These are phyloP conservation scores for Rachycentron canadum DNA, from an alignment of 2,797 vertebrate species.

Conservation along the genomic window DNA sequence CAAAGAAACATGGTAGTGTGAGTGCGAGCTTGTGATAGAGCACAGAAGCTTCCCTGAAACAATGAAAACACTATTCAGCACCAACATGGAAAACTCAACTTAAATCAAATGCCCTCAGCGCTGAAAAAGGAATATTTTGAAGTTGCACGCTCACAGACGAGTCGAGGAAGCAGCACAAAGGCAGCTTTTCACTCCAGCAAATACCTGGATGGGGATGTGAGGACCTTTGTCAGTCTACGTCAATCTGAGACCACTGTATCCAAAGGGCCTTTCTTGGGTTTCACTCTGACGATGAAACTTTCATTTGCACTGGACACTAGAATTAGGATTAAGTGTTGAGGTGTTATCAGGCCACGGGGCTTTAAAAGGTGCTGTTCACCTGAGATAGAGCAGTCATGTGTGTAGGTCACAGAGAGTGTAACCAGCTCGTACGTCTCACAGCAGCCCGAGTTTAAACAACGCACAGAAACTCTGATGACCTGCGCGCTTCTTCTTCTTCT, in stretches of 20 bases:
- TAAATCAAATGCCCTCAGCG: slow-evolving; percentile 5
- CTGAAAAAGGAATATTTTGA: slow-evolving; percentile 42
- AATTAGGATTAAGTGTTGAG: slow-evolving; percentile 47
- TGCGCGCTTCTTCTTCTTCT: no score
- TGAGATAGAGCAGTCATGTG: slow-evolving; percentile 5
- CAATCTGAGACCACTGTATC: slow-evolving; percentile 66
- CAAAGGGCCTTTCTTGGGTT: slow-evolving; percentile 74
- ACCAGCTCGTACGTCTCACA: not conserved
- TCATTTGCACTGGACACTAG: slow-evolving; percentile 31
- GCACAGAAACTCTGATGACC: not conserved
- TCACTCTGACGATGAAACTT: slow-evolving; percentile 49
- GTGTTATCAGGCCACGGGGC: slow-evolving; percentile 21
- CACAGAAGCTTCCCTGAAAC: slow-evolving; percentile 8
- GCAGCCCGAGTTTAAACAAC: not conserved
- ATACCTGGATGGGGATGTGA: slow-evolving; percentile 37
- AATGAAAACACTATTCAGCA: slow-evolving; percentile 34
- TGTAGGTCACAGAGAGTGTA: not conserved
- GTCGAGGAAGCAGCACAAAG: slow-evolving; percentile 59
- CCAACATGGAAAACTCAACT: slow-evolving; percentile 8
- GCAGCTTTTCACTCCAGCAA: slow-evolving; percentile 59
- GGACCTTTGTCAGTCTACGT: slow-evolving; percentile 41
- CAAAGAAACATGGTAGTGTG: slow-evolving; percentile 1
- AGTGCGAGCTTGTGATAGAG: not conserved
- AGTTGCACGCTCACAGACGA: slow-evolving; percentile 37
- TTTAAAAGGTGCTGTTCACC: slow-evolving; percentile 9